Evolutionary conservation across 2,888 invertebrate species (phyloP).

Genomic region (Brachypalpus laphriformis): DNA sequence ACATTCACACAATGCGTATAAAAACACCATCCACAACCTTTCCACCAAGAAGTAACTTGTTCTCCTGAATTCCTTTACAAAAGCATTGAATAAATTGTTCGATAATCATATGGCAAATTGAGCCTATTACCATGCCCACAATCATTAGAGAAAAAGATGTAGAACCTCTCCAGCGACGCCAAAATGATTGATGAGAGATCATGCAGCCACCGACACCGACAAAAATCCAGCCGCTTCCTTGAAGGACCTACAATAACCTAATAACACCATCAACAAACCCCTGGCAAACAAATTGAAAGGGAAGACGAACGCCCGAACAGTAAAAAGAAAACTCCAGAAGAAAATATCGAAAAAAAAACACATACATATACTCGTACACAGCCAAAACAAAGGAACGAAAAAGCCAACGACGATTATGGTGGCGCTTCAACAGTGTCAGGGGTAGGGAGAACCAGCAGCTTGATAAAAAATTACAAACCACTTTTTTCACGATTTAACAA

Average conservation of each 20-base stretch:
- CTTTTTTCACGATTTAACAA: slow-evolving; percentile 76
- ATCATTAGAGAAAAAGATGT: slow-evolving; percentile 4
- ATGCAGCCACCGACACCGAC: slow-evolving; percentile 26
- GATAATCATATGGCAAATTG: slow-evolving; percentile 56
- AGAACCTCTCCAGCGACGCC: not conserved
- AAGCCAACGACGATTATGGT: slow-evolving; percentile 11
- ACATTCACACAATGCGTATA: no score
- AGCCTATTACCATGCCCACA: slow-evolving; percentile 50
- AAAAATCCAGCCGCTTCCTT: slow-evolving; percentile 26
- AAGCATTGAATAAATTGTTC: not conserved
- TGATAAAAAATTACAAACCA: slow-evolving; percentile 76
- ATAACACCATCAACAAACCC: slow-evolving; percentile 33
- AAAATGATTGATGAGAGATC: slow-evolving; percentile 66
- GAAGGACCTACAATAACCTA: slow-evolving; percentile 57
- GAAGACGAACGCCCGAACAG: slow-evolving; percentile 8
- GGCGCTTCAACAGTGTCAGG: not conserved
- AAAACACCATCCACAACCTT: no score
- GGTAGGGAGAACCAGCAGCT: slow-evolving; percentile 51
- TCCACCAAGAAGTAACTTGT: not conserved
- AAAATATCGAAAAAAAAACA: slow-evolving; percentile 29
- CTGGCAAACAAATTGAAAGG: slow-evolving; percentile 28
- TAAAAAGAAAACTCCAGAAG: slow-evolving; percentile 11
- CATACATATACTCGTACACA: slow-evolving; percentile 12
- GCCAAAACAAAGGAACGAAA: slow-evolving; percentile 18
- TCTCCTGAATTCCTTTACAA: not conserved